These are phyloP conservation scores for Steinernema scapterisci DNA, from an alignment of 2,888 invertebrate species.

Conservation along the genomic window DNA sequence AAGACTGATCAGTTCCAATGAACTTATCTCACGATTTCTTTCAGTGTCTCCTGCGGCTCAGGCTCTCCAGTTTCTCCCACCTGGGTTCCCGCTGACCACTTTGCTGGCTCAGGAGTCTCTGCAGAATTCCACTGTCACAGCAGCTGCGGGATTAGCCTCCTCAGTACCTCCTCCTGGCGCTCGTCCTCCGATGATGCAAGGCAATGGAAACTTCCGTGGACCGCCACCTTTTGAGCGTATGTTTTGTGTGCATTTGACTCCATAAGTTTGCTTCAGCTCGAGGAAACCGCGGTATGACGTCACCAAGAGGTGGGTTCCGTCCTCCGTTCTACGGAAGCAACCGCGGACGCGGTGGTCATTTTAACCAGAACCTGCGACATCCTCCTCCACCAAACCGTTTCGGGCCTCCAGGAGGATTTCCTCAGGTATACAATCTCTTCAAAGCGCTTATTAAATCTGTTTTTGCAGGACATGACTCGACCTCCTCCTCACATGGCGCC, in stretches of 20 bases:
- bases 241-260: neutral
- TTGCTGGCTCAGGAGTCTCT: neutral
- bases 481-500: too few species aligned
- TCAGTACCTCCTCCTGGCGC: neutral
- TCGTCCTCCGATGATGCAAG: neutral
- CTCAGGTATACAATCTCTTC: neutral
- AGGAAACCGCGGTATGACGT: neutral
- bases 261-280: neutral
- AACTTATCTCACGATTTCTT: neutral
- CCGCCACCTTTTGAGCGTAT: slow-evolving; percentile 4
- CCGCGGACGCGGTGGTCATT: neutral
- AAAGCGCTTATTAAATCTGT: neutral
- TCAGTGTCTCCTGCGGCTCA: neutral
- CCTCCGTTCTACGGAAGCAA: slow-evolving; percentile 7
- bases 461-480: neutral
- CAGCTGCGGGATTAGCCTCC: neutral
- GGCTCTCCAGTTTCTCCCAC: slow-evolving; percentile 5
- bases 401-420: neutral
- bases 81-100: neutral
- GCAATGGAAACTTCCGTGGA: neutral
- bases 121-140: neutral
- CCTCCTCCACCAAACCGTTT: neutral
- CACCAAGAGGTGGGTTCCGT: neutral
- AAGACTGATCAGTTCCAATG: neutral
- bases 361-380: neutral